Evolutionary conservation across 2,113 vertebrate species (phyloP).

Genomic region (Silurus glanis): DNA sequence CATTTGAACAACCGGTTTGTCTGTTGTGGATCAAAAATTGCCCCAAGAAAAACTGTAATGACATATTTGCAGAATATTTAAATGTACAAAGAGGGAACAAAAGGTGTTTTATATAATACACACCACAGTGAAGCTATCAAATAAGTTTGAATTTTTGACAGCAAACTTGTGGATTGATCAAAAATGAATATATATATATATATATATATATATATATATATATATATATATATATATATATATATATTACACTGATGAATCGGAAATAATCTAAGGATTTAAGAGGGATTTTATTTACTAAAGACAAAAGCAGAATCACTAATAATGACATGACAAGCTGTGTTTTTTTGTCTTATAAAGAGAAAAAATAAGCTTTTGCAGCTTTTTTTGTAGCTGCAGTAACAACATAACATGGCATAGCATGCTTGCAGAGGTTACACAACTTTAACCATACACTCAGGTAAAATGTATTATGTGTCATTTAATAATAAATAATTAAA

Average conservation of each 20-base stretch:
- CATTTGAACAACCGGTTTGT: neutral
- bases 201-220: too few relatives aligned
- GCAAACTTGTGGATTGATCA: neutral
- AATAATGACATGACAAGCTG: neutral
- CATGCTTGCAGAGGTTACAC: neutral
- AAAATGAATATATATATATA: neutral
- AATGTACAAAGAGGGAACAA: neutral
- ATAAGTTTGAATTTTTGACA: neutral
- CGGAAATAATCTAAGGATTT: neutral
- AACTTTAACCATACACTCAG: neutral
- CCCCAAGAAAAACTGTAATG: neutral
- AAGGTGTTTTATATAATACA: neutral
- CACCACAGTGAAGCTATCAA: neutral
- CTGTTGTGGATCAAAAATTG: neutral
- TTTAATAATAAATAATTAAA: neutral
- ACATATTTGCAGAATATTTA: neutral
- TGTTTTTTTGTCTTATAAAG: neutral
- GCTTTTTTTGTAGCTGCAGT: neutral
- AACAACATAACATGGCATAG: neutral
- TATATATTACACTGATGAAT: neutral
- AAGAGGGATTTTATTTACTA: neutral
- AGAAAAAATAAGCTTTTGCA: neutral
- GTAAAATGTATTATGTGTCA: neutral
- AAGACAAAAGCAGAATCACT: neutral
- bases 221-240: too few relatives aligned